phyloP scores from a whole-genome alignment of 2,113 vertebrate genomes.

The Hippocampus guttulatus region DNA sequence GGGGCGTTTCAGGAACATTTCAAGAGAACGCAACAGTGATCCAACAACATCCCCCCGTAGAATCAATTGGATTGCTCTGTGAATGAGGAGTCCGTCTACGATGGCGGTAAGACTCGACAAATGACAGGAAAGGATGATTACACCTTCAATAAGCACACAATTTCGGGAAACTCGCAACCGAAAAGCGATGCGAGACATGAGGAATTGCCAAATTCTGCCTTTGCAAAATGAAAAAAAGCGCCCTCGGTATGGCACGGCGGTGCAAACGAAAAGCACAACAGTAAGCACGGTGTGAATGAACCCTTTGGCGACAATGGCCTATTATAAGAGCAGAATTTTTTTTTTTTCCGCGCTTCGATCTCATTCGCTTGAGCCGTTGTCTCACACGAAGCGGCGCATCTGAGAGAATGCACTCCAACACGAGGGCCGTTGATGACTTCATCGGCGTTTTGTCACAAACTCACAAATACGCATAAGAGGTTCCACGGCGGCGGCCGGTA shows the following conservation, averaged over 20 bases:
- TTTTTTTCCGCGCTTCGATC: background rate
- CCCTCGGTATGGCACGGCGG: background rate
- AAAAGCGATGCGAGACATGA: background rate
- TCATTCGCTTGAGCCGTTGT: background rate
- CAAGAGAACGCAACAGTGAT: slow-evolving; percentile 27
- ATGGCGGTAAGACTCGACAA: background rate
- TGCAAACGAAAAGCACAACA: background rate
- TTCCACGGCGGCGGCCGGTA: too few species aligned
- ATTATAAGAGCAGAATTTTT: background rate
- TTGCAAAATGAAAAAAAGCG: background rate
- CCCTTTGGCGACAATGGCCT: background rate
- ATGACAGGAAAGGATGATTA: background rate
- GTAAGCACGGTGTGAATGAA: background rate
- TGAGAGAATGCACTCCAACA: background rate
- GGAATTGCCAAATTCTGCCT: background rate
- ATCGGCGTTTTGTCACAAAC: background rate
- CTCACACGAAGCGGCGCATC: background rate
- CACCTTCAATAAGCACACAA: background rate
- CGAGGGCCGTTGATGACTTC: background rate
- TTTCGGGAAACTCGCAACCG: background rate
- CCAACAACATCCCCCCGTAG: slow-evolving; percentile 5
- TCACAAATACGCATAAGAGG: background rate
- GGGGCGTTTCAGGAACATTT: slow-evolving; percentile 21
- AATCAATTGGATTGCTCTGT: slow-evolving; percentile 16
- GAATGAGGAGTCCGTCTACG: background rate